These are phyloP conservation scores for Ectropis grisescens DNA, from an alignment of 1,140 invertebrate genomes.

Conservation along the genomic window DNA sequence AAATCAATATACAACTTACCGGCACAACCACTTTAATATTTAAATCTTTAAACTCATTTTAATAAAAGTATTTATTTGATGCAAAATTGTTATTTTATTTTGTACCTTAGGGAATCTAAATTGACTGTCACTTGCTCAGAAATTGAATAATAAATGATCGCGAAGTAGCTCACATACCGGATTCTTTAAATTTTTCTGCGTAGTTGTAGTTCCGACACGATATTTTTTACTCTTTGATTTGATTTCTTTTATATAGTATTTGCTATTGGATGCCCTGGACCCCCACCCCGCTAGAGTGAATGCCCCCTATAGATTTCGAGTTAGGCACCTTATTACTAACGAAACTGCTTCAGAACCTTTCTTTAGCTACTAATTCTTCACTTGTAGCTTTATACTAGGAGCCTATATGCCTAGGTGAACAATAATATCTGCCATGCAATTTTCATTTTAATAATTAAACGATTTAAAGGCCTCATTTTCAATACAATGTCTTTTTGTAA, in stretches of 20 bases:
- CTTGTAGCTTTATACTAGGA: constrained; percentile 43
- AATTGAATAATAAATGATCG: constrained; percentile 10
- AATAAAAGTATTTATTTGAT: constrained; percentile 65
- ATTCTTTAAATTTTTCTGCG: constrained; percentile 34
- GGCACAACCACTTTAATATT: constrained; percentile 44
- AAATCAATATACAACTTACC: constrained; percentile 62
- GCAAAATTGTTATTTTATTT: constrained; percentile 50
- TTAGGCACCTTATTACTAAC: constrained; percentile 58
- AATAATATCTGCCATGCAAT: no score
- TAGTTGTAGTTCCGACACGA: constrained; percentile 58
- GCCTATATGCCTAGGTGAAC: no score
- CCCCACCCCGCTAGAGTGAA: constrained; percentile 62
- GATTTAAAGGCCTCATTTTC: no score
- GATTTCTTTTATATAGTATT: constrained; percentile 46
- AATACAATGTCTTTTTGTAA: no score
- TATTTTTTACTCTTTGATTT: constrained; percentile 41
- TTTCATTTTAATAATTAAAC: no score
- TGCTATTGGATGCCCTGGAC: constrained; percentile 63
- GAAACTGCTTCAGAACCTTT: constrained; percentile 46
- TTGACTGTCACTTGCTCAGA: no score
- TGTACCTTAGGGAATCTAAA: no score
- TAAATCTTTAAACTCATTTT: constrained; percentile 51
- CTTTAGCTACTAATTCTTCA: constrained; percentile 35
- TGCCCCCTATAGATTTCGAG: constrained; percentile 53
- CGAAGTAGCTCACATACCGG: constrained; percentile 65